A percentile compares a stretch with the other conserved stretches of the same genome.
Conservation (phyloP, 2,888 invertebrate genomes). For the Cephonodes hylas region DNA sequence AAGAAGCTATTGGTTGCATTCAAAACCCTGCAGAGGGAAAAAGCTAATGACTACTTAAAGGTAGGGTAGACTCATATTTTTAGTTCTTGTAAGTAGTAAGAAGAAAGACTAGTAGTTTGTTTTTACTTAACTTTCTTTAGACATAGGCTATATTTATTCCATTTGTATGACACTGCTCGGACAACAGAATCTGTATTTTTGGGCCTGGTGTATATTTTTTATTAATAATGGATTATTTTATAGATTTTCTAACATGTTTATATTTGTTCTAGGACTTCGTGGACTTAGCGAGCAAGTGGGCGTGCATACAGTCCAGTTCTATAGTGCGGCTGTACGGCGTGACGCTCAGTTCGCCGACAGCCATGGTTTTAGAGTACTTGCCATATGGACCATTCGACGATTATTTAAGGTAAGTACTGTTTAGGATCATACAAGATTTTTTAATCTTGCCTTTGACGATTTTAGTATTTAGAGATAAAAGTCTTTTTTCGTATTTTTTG, state of each 20-base stretch:
- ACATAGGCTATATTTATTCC: background rate
- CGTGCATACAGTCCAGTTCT: conserved; percentile 87
- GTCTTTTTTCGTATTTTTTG: too few relatives aligned
- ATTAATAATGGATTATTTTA: background rate
- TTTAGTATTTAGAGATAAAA: too few relatives aligned
- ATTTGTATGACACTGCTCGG: too few relatives aligned
- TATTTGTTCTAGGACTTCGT: conserved; percentile 85
- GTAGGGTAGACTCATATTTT: conserved; percentile 58
- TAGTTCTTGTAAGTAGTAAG: too few relatives aligned
- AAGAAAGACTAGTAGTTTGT: too few relatives aligned
- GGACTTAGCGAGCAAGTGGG: conserved; percentile 89
- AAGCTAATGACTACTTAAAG: conserved; percentile 82
- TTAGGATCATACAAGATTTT: background rate
- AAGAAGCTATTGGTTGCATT: conserved; percentile 90
- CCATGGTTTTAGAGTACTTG: conserved; percentile 91
- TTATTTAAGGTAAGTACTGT: conserved; percentile 77
- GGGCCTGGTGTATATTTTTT: background rate
- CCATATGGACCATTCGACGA: conserved; percentile 89
- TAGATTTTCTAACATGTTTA: background rate
- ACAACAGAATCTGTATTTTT: too few relatives aligned
- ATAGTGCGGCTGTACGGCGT: conserved; percentile 90
- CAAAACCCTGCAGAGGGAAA: conserved; percentile 87
- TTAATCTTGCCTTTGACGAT: too few relatives aligned
- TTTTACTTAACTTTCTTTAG: too few relatives aligned
- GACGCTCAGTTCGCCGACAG: conserved; percentile 87